These are phyloP conservation scores for Dusona sp. DNA, from an alignment of 2,888 invertebrate species.

Conservation along the genomic window DNA sequence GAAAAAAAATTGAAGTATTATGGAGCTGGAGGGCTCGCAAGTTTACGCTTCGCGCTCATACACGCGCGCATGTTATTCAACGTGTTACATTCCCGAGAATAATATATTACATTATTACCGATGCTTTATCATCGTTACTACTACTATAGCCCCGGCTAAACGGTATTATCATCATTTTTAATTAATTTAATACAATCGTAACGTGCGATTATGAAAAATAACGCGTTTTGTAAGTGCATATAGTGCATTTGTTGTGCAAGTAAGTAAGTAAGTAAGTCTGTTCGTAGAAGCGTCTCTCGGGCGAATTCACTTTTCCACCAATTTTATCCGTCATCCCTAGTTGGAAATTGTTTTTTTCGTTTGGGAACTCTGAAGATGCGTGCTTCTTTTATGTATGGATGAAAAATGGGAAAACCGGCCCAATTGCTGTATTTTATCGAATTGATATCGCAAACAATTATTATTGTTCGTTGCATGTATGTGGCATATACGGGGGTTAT, in stretches of 20 bases:
- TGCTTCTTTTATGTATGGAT: no score
- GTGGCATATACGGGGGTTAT: background rate
- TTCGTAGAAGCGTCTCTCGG: background rate
- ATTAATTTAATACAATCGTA: conserved; percentile 10
- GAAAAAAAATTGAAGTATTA: conserved; percentile 15
- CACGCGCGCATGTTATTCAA: conserved; percentile 50
- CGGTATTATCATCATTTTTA: conserved; percentile 34
- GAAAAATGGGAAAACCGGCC: background rate
- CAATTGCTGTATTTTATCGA: background rate
- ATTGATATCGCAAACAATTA: background rate
- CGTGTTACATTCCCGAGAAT: conserved; percentile 27
- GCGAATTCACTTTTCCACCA: background rate
- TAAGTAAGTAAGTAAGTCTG: no score
- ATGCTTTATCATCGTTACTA: conserved; percentile 15
- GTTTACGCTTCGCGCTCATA: conserved; percentile 48
- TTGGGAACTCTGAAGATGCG: no score
- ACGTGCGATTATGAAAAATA: background rate
- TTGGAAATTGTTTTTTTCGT: no score
- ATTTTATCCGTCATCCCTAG: background rate
- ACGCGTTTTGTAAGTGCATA: background rate
- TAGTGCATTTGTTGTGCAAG: conserved; percentile 14
- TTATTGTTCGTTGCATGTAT: background rate
- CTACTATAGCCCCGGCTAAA: background rate
- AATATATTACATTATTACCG: conserved; percentile 28
- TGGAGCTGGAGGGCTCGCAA: background rate